Conservation (phyloP, 2,888 invertebrate genomes). For the Eupithecia dodoneata region DNA sequence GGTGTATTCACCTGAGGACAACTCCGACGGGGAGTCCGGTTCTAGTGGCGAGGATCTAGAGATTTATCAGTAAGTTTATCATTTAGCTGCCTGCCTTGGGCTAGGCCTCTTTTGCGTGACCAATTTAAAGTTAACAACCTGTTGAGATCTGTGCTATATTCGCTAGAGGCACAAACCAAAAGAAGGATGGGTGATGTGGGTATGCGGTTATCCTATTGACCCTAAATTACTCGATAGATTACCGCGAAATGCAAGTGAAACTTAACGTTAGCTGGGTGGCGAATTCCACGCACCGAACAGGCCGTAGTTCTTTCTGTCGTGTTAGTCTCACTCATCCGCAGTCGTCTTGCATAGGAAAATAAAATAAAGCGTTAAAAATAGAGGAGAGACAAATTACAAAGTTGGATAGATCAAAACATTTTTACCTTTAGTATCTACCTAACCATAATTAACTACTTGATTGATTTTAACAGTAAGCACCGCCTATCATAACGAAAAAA, state of each 20-base stretch:
- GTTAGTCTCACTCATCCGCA: background rate
- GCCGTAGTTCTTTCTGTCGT: background rate
- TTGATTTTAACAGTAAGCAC: no score
- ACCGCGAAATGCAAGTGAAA: background rate
- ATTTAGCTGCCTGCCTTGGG: background rate
- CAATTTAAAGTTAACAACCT: background rate
- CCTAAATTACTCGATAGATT: background rate
- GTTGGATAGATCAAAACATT: no score
- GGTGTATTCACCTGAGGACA: constrained; percentile 85
- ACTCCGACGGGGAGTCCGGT: constrained; percentile 78
- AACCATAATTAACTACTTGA: no score
- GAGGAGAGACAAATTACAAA: no score
- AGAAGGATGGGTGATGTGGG: background rate
- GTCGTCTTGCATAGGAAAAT: no score
- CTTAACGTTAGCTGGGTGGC: background rate
- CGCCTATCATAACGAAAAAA: no score
- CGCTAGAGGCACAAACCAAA: background rate
- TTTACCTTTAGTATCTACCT: no score
- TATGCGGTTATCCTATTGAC: background rate
- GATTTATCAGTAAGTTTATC: constrained; percentile 85
- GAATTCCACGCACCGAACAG: background rate
- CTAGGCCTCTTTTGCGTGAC: background rate
- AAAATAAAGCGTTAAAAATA: no score
- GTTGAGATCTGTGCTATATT: background rate
- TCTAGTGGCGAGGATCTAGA: constrained; percentile 87